Evolutionary conservation across 2,113 vertebrate genomes (phyloP).

Genomic region (Dasypus novemcinctus): DNA sequence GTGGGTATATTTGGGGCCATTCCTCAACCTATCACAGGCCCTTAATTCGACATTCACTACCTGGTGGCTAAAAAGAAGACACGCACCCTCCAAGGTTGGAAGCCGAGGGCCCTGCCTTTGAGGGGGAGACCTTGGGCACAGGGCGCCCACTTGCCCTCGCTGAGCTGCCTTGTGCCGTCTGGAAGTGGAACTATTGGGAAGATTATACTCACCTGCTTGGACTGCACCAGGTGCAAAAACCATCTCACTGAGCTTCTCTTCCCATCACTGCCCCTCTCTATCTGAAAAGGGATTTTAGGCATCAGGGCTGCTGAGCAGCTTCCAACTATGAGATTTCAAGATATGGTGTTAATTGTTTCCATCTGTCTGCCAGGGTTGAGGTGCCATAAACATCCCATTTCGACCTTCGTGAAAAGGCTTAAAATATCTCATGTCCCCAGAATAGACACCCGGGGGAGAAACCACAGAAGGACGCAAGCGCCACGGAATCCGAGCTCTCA

Average conservation of each 20-base stretch:
- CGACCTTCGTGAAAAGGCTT: conserved; percentile 47
- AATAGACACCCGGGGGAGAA: conserved; percentile 18
- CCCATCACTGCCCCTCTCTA: background rate
- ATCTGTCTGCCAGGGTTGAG: conserved; percentile 49
- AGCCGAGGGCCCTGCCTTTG: background rate
- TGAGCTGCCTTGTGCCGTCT: background rate
- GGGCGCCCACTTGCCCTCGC: background rate
- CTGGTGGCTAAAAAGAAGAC: background rate
- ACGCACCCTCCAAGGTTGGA: background rate
- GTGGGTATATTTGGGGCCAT: too few relatives aligned
- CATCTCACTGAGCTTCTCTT: background rate
- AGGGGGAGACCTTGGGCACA: background rate
- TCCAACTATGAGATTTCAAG: conserved; percentile 54
- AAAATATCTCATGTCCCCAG: conserved; percentile 51
- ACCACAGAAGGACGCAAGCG: background rate
- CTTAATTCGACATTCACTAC: background rate
- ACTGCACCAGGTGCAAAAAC: background rate
- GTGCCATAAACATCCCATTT: conserved; percentile 53
- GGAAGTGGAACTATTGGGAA: background rate
- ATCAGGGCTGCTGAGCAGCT: conserved; percentile 15
- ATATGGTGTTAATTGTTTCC: conserved; percentile 64
- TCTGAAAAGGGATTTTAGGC: conserved; percentile 6
- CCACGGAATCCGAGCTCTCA: background rate
- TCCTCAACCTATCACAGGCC: too few relatives aligned
- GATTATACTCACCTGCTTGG: background rate